Base-by-base conservation (phyloP, 2,888 invertebrate genomes). In the Hybos culiciformis region DNA sequence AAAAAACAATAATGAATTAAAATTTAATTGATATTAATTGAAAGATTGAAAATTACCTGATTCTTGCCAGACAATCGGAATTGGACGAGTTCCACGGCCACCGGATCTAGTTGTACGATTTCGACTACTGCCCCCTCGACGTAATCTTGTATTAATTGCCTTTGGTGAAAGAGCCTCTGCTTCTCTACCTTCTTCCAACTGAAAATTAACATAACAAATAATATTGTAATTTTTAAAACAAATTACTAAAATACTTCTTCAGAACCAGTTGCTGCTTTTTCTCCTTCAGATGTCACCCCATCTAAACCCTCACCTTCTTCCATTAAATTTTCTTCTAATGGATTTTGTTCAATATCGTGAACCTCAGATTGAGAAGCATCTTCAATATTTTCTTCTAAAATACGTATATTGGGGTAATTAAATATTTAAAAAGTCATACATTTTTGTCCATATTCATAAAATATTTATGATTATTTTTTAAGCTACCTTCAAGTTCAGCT, bases 161-260 rank as follows among this genome's bases (percentile, higher is more conserved):
- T 74, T 76, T 2, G 71, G 69, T n/a, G 63, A 57, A 48, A 76
- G 77, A 3, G 85, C 85, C 62, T 85, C 85, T 3, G 85, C 85
- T 66, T 85, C 85, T 40, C 85, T 77, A 4, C 81, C 84, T 58
- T 85, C 85, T 60, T 84, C 83, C 9, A 57, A 51, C 62, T 69
- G n/a, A n/a, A n/a, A n/a, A n/a, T n/a, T n/a, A n/a, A n/a, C n/a
- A n/a, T n/a, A n/a, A n/a, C n/a, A n/a, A n/a, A n/a, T n/a, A n/a
- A n/a, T n/a, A n/a, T n/a, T n/a, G n/a, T n/a, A n/a, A n/a, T n/a
- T n/a, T n/a, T n/a, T n/a, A n/a, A n/a, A n/a, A n/a, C n/a, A n/a
- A n/a, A n/a, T n/a, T n/a, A n/a, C n/a, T n/a, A n/a, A n/a, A 11
- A 7, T 37, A 62, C 63, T 43, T 62, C 64, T 12, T 59, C 63